Conservation (phyloP, 2,888 invertebrate species). For the Cephus pygmeus region DNA sequence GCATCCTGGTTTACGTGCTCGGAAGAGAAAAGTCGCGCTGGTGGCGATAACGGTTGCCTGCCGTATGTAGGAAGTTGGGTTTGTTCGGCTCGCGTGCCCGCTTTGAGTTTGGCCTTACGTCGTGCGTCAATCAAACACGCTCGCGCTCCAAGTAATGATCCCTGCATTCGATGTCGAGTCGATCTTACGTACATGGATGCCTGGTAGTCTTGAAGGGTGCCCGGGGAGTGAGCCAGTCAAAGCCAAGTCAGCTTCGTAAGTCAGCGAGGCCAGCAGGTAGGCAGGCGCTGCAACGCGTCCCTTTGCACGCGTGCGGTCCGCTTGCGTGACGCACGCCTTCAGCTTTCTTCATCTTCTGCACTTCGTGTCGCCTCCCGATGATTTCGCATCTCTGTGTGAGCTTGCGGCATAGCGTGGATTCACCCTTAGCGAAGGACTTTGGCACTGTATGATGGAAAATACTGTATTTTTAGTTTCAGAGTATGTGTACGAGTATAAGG, state of each 20-base stretch:
- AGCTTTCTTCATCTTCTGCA: conserved; percentile 24
- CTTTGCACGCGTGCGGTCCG: conserved; percentile 59
- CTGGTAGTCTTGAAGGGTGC: conserved; percentile 42
- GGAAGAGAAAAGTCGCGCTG: background rate
- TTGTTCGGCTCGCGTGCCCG: conserved; percentile 57
- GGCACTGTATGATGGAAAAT: background rate
- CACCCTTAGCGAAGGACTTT: background rate
- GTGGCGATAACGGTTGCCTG: background rate
- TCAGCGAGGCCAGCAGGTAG: conserved; percentile 25
- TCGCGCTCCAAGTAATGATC: conserved; percentile 30
- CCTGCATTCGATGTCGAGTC: conserved; percentile 47
- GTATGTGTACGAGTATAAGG: too few relatives aligned
- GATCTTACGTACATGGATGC: conserved; percentile 38
- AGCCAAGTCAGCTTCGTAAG: conserved; percentile 34
- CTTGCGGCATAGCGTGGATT: background rate
- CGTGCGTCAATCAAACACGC: conserved; percentile 62
- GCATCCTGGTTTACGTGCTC: too few relatives aligned
- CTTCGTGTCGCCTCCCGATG: conserved; percentile 14
- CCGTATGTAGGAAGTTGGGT: background rate
- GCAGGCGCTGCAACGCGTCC: conserved; percentile 38
- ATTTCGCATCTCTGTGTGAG: background rate
- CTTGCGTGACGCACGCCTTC: conserved; percentile 59
- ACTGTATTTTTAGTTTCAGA: background rate
- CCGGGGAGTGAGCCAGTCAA: conserved; percentile 29
- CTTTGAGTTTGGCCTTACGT: conserved; percentile 58